These are phyloP conservation scores for Labroides dimidiatus DNA, from an alignment of 2,797 vertebrate species.

Conservation along the genomic window DNA sequence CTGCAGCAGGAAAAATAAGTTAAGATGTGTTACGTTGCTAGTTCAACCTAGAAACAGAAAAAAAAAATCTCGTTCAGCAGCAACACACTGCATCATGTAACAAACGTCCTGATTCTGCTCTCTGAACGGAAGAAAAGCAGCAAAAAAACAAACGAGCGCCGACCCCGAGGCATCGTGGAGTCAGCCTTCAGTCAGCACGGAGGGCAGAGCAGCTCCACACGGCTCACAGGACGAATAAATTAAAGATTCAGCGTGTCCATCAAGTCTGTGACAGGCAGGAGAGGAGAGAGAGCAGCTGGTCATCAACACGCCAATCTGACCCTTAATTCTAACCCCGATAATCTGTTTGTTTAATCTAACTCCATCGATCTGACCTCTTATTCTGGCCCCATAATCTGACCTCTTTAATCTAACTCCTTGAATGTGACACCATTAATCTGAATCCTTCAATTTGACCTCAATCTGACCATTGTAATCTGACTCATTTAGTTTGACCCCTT, in stretches of 20 bases:
- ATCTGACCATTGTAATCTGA: no score
- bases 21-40: slow-evolving; percentile 18
- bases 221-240: slow-evolving; percentile 35
- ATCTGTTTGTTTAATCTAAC: no score
- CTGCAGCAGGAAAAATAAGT: slow-evolving; percentile 35
- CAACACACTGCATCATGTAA: slow-evolving; percentile 23
- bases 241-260: slow-evolving; percentile 11
- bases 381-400: no score
- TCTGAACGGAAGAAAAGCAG: slow-evolving; percentile 22
- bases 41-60: slow-evolving; percentile 24
- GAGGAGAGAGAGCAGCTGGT: slow-evolving; percentile 11
- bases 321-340: no score
- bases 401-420: no score
- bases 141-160: slow-evolving; percentile 3
- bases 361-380: no score
- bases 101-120: slow-evolving; percentile 14
- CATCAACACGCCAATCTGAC: neutral
- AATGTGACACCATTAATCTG: no score
- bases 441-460: no score
- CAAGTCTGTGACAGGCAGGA: slow-evolving; percentile 4
- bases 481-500: no score
- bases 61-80: slow-evolving; percentile 15
- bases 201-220: neutral
- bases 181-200: neutral
- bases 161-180: no score